Evolutionary conservation across 2,113 vertebrate species (phyloP), one percentile per base, ranked within the genome.

Genomic region (Sapajus apella): DNA sequence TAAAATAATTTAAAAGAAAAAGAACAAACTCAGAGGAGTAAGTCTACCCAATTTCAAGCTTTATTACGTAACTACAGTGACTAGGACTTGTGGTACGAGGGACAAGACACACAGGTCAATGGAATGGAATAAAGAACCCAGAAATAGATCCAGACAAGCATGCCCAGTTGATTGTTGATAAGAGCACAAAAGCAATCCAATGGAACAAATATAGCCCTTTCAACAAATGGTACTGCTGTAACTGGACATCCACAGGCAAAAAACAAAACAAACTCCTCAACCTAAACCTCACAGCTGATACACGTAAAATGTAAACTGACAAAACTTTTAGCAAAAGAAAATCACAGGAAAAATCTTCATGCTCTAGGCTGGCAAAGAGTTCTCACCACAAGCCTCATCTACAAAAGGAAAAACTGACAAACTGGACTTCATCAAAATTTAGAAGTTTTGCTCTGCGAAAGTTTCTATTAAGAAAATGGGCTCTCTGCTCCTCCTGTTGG

Each of bases 61-160:
- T 21, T 52, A n/a, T 56, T 56, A n/a, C 1, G 1, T 14, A 66
- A 50, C 52, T 20, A 45, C 25, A 6, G 32, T 3, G 12, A 80
- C 35, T 32, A 35, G 14, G 20, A 50, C 13, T 8, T 0, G 9
- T 12, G 3, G 21, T 9, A 5, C 14, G 6, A n/a, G 58, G 40
- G 13, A 23, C 1, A 13, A 13, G 68, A n/a, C 68, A 52, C 32
- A 9, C 5, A 32, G 61, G 25, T 45, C 3, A 7, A 47, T 0
- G n/a, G 43, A 30, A 23, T 14, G 8, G 66, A 82, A 91, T 37
- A 68, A 80, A 61, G 47, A 45, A 43, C 1, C 25, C 45, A 81
- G 79, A 80, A 80, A 80, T n/a, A 52, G 11, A 27, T 30, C 45
- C 70, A 45, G 21, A 7, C 43, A n/a, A 1, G 30, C 4, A 37